phyloP scores from a whole-genome alignment of 2,113 vertebrate species.

The Cygnus atratus region DNA sequence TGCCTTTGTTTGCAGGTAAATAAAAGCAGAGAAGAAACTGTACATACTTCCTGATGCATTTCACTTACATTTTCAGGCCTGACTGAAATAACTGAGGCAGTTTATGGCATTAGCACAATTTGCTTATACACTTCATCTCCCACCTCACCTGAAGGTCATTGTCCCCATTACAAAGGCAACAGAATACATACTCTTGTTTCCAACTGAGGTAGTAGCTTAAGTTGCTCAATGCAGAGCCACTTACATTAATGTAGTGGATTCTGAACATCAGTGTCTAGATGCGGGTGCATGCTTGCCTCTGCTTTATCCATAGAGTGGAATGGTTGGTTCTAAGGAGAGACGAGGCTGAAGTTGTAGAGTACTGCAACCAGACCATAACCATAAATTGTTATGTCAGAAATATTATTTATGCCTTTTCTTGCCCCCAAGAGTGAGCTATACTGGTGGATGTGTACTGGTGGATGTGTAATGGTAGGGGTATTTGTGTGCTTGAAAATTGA shows the following conservation, averaged over 20 bases:
- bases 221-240: rapidly evolving
- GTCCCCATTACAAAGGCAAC: not conserved
- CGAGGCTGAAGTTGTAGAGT: not conserved
- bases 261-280: not conserved
- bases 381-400: not conserved
- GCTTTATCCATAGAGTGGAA: rapidly evolving
- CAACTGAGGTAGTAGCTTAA: not conserved
- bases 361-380: not conserved
- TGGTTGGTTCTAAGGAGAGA: not conserved
- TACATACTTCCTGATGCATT: not conserved
- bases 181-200: not conserved
- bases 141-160: not conserved
- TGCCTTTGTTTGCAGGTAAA: not conserved
- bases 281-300: rapidly evolving
- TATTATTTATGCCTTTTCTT: not conserved
- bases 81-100: not conserved
- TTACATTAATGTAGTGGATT: not conserved
- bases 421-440: not conserved
- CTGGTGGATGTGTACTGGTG: not conserved
- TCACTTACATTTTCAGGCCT: not conserved
- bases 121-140: not conserved
- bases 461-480: not conserved
- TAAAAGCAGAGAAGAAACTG: not conserved
- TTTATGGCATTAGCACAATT: rapidly evolving
- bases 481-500: not conserved